Evolutionary conservation across 2,888 invertebrate species (phyloP), one percentile per base, ranked within the genome.

Genomic region (Meliscaeva auricollis): DNA sequence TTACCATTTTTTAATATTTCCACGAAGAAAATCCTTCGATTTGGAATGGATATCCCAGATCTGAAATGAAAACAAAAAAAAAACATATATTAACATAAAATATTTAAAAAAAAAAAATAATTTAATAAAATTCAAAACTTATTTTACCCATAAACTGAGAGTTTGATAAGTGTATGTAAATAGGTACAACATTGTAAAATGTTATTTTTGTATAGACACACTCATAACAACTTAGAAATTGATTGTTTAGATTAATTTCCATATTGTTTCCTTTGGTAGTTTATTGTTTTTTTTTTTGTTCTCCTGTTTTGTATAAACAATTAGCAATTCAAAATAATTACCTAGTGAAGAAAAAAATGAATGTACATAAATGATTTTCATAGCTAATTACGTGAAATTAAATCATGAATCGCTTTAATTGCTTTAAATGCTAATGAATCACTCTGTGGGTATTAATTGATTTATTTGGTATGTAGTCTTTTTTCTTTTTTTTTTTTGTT

Each of bases 341-440:
- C 32, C 9, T 62, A 11, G 30, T 46, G 60, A 56, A 50, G 22
- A 48, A 35, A 35, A 17, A 66, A 66, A 20, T 15, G 30, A 32
- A n/a, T 58, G 56, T 17, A 56, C 13, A 50, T 22, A 62, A 69
- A 62, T 68, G 26, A 52, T 62, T 74, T 46, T 38, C 54, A n/a
- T 62, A 75, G 60, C 69, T 75, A 81, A 81, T 81, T 75, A 69
- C 54, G 30, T 48, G 26, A 64, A 62, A 75, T 74, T 64, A 48
- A 81, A 64, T 69, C 54, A 50, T 13, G 62, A 50, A 73, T 46
- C 13, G 50, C 20, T 26, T 50, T 60, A 60, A 72, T 72, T 72
- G 72, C 22, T 64, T 73, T 17, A 38, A 81, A 81, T 81, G 70
- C 70, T 50, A 81, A 81, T 81, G 69, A 75, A 54, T 56, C 48